Conservation (phyloP, 2,888 invertebrate species). For the Eugnorisma glareosa region DNA sequence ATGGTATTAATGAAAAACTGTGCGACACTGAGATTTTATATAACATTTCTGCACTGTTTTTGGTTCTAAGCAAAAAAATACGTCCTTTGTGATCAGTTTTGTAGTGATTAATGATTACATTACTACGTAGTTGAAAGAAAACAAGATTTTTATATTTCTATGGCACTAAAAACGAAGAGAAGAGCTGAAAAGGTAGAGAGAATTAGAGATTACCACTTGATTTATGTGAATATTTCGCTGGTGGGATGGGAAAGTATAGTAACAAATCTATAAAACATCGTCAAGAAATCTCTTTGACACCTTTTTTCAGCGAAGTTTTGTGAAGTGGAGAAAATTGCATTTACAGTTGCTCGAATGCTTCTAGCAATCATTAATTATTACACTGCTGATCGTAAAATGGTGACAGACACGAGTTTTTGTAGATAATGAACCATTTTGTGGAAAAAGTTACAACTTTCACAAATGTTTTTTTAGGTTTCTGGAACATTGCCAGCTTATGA, state of each 20-base stretch:
- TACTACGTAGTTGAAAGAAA: no score
- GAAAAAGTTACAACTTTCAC: slow-evolving; percentile 20
- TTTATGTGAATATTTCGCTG: not conserved
- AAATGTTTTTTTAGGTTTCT: slow-evolving; percentile 29
- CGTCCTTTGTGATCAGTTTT: no score
- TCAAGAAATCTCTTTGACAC: not conserved
- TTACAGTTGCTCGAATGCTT: not conserved
- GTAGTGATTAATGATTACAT: no score
- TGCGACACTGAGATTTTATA: no score
- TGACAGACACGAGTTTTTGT: not conserved
- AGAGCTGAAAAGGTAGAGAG: not conserved
- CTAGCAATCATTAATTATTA: not conserved
- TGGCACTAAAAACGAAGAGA: no score
- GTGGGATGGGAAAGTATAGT: not conserved
- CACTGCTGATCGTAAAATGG: not conserved
- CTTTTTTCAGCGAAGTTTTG: not conserved
- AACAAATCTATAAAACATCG: not conserved
- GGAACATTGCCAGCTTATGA: slow-evolving; percentile 28
- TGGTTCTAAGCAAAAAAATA: no score
- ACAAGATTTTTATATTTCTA: no score
- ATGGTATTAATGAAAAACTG: no score
- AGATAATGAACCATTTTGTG: not conserved
- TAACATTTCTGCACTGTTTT: no score
- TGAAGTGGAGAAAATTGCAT: not conserved
- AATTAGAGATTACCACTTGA: not conserved